Evolutionary conservation across 2,797 vertebrate species (phyloP), one percentile per base, ranked within the genome.

Genomic region (Furcifer pardalis): DNA sequence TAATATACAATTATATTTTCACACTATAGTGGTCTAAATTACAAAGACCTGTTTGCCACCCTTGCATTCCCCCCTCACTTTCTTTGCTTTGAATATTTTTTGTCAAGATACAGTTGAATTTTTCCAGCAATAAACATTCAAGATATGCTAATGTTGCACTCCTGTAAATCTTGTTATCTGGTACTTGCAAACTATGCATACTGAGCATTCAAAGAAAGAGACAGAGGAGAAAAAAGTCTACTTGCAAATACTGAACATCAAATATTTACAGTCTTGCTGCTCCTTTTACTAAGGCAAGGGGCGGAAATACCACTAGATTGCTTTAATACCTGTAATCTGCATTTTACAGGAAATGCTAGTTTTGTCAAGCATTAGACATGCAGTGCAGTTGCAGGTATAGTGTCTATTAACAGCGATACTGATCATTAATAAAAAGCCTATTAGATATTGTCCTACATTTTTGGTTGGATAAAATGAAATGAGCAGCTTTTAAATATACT

Each of bases 181-280:
- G 90, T 90, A 92, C 94, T 95, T 93, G 91, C 93, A 92, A 93
- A 92, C 89, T 87, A 91, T 93, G 93, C 88, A 93, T 96, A 92
- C 93, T 94, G 94, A 96, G 95, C 89, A 90, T 91, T 96, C 94
- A 96, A 95, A 95, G 87, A 94, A 94, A 96, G 92, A 94, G 93
- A 92, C 96, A 94, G 82, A 93, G 94, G 87, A 90, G 94, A 93
- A 93, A 95, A 94, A 92, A 93, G 95, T 95, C 94, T 96, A 97
- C 95, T 97, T 96, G 96, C 95, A 98, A 97, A 98, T 97, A 98
- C 96, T 97, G 96, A 97, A 98, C 97, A 97, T 96, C 97, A 96
- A 98, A 94, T 98, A 98, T 98, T 96, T 98, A 99, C 97, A 98
- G 94, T 96, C 95, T 95, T 94, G 95, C 97, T 97, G 96, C 96